A percentile compares a stretch with the other conserved stretches of the same genome.
These are phyloP conservation scores for Cataglyphis cursor DNA, from an alignment of 2,888 invertebrate genomes.

Conservation along the genomic window DNA sequence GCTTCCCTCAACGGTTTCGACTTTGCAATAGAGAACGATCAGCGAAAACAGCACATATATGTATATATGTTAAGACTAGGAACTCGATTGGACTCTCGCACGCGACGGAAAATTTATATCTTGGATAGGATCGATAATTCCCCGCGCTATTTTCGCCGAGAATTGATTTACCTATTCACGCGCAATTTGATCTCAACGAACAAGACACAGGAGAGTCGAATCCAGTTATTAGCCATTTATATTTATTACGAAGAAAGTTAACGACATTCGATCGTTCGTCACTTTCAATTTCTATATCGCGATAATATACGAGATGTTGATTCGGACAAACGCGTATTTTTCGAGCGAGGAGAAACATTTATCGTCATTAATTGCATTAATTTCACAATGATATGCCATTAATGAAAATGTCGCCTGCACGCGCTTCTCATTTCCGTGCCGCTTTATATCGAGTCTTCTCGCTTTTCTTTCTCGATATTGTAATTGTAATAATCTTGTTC, in stretches of 20 bases:
- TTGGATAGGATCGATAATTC: background rate
- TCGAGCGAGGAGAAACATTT: conserved; percentile 44
- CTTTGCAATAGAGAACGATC: conserved; percentile 52
- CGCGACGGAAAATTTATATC: background rate
- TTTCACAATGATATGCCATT: conserved; percentile 32
- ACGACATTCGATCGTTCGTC: background rate
- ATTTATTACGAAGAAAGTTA: background rate
- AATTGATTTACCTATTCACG: background rate
- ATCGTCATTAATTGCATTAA: conserved; percentile 67
- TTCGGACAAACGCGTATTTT: conserved; percentile 4
- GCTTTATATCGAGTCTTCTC: conserved; percentile 31
- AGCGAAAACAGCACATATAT: conserved; percentile 6
- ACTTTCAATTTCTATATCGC: background rate
- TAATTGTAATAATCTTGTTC: conserved; percentile 27
- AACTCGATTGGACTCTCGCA: background rate
- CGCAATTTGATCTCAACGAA: background rate
- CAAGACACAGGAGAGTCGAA: background rate
- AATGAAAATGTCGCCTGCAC: conserved; percentile 63
- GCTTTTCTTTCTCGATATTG: conserved; percentile 3
- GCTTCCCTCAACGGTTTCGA: conserved; percentile 55
- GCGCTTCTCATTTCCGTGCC: conserved; percentile 54
- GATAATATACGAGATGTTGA: background rate
- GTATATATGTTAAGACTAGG: conserved; percentile 16
- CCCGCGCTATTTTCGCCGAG: background rate
- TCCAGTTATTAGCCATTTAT: background rate